Evolutionary conservation across 2,888 invertebrate genomes (phyloP).

Genomic region (Mactromeris polynyma): DNA sequence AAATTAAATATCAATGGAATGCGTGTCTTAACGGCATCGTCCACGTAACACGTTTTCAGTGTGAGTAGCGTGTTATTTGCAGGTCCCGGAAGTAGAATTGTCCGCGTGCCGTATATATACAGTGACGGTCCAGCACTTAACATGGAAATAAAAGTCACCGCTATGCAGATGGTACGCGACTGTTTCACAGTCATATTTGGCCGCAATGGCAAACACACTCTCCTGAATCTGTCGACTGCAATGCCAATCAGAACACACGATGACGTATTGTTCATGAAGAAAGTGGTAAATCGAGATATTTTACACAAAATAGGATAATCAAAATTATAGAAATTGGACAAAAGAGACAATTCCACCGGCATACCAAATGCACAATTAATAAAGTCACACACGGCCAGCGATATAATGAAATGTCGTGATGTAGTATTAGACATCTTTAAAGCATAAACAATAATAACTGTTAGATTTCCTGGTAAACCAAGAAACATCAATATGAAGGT

Average conservation of each 20-base stretch:
- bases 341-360: slow-evolving; percentile 71
- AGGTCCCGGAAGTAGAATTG: slow-evolving; percentile 43
- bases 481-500: slow-evolving; percentile 72
- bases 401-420: slow-evolving; percentile 72
- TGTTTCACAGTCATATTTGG: slow-evolving; percentile 69
- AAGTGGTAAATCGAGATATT: slow-evolving; percentile 72
- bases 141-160: slow-evolving; percentile 63
- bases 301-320: slow-evolving; percentile 73
- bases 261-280: slow-evolving; percentile 75
- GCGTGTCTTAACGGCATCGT: slow-evolving; percentile 58
- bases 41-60: slow-evolving; percentile 72
- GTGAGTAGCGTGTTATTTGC: slow-evolving; percentile 40
- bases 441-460: slow-evolving; percentile 72
- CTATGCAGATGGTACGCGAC: slow-evolving; percentile 69
- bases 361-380: slow-evolving; percentile 75
- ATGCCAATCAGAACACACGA: slow-evolving; percentile 74
- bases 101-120: slow-evolving; percentile 75
- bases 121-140: slow-evolving; percentile 73
- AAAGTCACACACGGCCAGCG: slow-evolving; percentile 74
- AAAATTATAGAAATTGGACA: slow-evolving; percentile 70
- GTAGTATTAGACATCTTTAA: slow-evolving; percentile 72
- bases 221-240: slow-evolving; percentile 74
- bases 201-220: slow-evolving; percentile 72
- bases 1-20: slow-evolving; percentile 71
- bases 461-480: slow-evolving; percentile 73